A percentile compares a stretch with the other conserved stretches of the same genome.
Conservation (phyloP, 2,113 vertebrate species). For the Albula goreensis region DNA sequence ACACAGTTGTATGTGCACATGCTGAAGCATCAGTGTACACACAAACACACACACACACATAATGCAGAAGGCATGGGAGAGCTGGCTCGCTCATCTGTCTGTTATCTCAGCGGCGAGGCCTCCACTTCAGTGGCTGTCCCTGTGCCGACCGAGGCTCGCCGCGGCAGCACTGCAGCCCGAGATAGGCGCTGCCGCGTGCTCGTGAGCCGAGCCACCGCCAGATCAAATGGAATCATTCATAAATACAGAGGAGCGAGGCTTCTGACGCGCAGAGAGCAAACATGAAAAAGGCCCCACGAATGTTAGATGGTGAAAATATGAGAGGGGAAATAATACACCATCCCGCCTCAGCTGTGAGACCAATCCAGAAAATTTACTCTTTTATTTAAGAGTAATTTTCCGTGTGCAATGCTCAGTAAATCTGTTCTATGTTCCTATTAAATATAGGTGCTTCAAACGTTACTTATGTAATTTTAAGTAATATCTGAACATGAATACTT, state of each 20-base stretch:
- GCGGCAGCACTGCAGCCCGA: not conserved
- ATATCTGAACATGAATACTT: not conserved
- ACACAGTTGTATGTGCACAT: no score
- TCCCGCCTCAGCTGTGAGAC: not conserved
- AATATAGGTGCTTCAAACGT: not conserved
- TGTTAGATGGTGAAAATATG: not conserved
- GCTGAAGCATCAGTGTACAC: no score
- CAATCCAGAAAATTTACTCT: not conserved
- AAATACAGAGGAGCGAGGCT: not conserved
- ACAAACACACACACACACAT: no score
- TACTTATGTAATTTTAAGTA: not conserved
- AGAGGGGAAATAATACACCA: not conserved
- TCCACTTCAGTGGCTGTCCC: not conserved
- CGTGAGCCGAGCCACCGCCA: not conserved
- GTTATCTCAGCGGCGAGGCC: not conserved
- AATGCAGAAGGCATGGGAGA: not conserved
- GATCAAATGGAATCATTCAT: constrained; percentile 39
- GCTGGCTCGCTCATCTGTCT: not conserved
- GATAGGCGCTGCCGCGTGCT: not conserved
- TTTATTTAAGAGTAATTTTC: not conserved
- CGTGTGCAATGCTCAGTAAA: not conserved
- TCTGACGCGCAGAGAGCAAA: not conserved
- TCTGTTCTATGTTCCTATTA: not conserved
- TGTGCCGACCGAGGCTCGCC: not conserved
- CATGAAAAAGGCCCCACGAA: not conserved